A percentile compares a stretch with the other conserved stretches of the same genome.
Evolutionary conservation across 2,888 invertebrate genomes (phyloP).

Genomic region (Lapara coniferarum): DNA sequence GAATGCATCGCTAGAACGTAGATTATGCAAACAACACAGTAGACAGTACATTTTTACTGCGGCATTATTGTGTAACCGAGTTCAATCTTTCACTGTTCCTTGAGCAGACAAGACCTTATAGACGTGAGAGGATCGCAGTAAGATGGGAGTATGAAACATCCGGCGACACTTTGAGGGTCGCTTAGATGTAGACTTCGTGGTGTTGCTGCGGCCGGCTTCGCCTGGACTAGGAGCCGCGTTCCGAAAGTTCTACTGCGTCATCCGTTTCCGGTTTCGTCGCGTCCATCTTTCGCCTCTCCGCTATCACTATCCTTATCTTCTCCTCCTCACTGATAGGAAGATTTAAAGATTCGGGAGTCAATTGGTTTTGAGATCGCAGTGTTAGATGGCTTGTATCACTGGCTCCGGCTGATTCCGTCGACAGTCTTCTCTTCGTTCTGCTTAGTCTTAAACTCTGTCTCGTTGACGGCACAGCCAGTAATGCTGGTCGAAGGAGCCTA

Average conservation of each 20-base stretch:
- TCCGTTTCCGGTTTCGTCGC: constrained; percentile 66
- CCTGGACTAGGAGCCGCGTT: constrained; percentile 80
- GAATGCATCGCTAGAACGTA: constrained; percentile 49
- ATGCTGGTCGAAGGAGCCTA: constrained; percentile 69
- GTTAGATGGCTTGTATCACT: constrained; percentile 59
- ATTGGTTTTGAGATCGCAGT: constrained; percentile 40
- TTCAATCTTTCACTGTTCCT: constrained; percentile 67
- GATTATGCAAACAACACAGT: constrained; percentile 40
- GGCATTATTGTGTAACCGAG: constrained; percentile 69
- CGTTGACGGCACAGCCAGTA: constrained; percentile 69
- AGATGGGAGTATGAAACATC: constrained; percentile 41
- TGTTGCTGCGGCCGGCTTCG: constrained; percentile 81
- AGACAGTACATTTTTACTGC: constrained; percentile 45
- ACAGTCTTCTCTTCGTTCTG: constrained; percentile 58
- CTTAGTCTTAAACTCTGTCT: constrained; percentile 61
- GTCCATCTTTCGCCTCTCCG: constrained; percentile 84
- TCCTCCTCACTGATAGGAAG: constrained; percentile 73
- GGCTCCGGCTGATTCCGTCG: constrained; percentile 61
- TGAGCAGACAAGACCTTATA: constrained; percentile 55
- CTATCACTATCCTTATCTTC: constrained; percentile 85
- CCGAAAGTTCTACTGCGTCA: constrained; percentile 71
- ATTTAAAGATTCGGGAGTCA: constrained; percentile 53
- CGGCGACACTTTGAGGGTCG: constrained; percentile 38
- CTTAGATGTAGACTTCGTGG: constrained; percentile 80
- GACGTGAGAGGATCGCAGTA: constrained; percentile 44